phyloP scores from a whole-genome alignment of 2,888 invertebrate species.

The Venustoraphidia nigricollis region DNA sequence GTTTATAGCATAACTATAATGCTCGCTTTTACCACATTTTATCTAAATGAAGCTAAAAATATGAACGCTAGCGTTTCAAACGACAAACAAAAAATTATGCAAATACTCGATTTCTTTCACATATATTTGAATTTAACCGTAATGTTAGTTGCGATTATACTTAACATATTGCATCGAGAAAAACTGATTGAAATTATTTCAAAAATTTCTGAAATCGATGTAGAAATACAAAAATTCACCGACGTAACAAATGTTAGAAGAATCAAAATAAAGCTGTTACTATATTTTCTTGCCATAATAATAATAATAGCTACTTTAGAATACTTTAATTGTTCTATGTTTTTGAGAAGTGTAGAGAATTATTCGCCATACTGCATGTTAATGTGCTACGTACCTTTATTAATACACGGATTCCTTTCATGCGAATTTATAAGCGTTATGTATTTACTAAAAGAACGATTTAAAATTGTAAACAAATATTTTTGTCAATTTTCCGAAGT shows the following conservation, averaged over 20 bases:
- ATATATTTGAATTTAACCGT: background rate
- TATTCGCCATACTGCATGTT: background rate
- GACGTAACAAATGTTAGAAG: background rate
- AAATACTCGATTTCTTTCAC: background rate
- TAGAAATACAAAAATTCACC: background rate
- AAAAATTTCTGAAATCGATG: background rate
- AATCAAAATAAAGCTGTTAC: background rate
- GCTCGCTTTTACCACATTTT: no score
- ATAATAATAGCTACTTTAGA: background rate
- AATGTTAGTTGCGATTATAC: background rate
- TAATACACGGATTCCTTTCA: background rate
- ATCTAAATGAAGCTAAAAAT: no score
- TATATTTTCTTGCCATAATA: background rate
- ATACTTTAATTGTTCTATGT: background rate
- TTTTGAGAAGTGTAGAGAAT: background rate
- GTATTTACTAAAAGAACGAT: background rate
- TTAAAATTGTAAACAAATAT: background rate
- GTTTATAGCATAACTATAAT: no score
- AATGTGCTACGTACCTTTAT: constrained; percentile 1
- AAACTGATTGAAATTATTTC: background rate
- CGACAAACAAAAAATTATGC: background rate
- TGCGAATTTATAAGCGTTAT: background rate
- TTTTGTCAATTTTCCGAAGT: no score
- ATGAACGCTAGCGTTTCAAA: no score
- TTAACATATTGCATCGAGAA: background rate